Base-by-base conservation (phyloP, 2,797 vertebrate genomes). In the Mus minutoides region DNA sequence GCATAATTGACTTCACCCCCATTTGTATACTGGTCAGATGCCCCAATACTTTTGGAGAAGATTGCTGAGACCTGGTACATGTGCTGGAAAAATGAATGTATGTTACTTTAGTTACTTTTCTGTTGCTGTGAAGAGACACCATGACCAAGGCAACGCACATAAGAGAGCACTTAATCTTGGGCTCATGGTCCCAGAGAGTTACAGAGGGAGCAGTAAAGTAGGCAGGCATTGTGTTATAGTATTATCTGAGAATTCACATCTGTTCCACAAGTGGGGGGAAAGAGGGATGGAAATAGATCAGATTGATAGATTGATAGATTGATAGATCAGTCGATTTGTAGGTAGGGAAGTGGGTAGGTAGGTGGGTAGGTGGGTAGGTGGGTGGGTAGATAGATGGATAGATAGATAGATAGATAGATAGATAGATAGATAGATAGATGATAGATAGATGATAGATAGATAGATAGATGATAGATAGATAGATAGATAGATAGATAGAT, bases 281-380 rank as follows among this genome's bases (percentile, higher is more conserved):
- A 7, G 14, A 56, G 6, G 21, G 22, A 24, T 3, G 21, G 7
- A 56, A 12, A 22, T 0, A 22, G 37, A 43, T 1, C 49, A 56
- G 11, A 79, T 12, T 4, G 12, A 79, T 3, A 7, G 34, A 79
- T 12, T 4, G 12, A 79, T 3, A 7, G 34, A 75, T 22, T 24
- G 37, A 24, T 11, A 24, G 37, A 43, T 49, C 49, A 49, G 49
- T 49, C 9, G 49, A 49, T 3, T 24, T 21, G 10, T 60, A 40
- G 17, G 2, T 19, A 71, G 34, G 17, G 2, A 40, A 10, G 24
- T 22, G 12, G 71, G 24, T 10, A 12, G 37, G 22, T 21, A 73
- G 21, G 0, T 8, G 10, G 69, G 9, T 8, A 37, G 31, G 5
- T 13, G 16, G 40, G 13, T 2, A 46, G 26, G 3, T 2, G 26